phyloP scores from a whole-genome alignment of 2,797 vertebrate species.

The Taenioides sp. region DNA sequence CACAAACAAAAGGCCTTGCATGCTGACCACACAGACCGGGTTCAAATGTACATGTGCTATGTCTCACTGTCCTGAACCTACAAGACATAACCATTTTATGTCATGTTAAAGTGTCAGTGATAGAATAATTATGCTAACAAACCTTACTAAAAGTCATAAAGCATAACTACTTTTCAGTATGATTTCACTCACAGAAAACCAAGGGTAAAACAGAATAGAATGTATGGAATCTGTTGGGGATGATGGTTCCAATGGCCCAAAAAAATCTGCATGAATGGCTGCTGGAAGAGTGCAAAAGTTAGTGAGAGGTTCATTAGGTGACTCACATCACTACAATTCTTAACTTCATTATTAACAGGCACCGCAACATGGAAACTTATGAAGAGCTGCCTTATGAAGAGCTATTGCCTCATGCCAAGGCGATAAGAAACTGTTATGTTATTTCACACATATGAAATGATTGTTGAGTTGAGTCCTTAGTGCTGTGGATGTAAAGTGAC shows the following conservation, averaged over 20 bases:
- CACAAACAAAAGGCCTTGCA: constrained; percentile 53
- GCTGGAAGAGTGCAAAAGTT: too few relatives aligned
- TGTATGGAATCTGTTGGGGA: too few relatives aligned
- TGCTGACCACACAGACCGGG: constrained; percentile 43
- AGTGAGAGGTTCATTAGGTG: background rate
- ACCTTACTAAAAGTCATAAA: background rate
- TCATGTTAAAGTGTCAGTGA: background rate
- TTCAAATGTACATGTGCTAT: background rate
- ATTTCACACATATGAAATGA: background rate
- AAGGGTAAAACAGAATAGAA: too few relatives aligned
- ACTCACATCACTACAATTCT: background rate
- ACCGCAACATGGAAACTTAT: too few relatives aligned
- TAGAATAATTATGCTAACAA: background rate
- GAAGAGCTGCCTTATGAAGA: too few relatives aligned
- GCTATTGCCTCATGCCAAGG: background rate
- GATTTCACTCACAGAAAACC: background rate
- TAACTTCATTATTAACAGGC: too few relatives aligned
- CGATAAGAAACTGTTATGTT: background rate
- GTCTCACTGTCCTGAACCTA: background rate
- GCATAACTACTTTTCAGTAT: background rate
- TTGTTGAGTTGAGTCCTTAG: too few relatives aligned
- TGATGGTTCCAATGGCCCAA: too few relatives aligned
- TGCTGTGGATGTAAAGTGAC: constrained; percentile 32
- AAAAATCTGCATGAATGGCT: too few relatives aligned
- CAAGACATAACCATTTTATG: background rate